Evolutionary conservation across 2,113 vertebrate genomes (phyloP).

Genomic region (Daphoenositta chrysoptera): DNA sequence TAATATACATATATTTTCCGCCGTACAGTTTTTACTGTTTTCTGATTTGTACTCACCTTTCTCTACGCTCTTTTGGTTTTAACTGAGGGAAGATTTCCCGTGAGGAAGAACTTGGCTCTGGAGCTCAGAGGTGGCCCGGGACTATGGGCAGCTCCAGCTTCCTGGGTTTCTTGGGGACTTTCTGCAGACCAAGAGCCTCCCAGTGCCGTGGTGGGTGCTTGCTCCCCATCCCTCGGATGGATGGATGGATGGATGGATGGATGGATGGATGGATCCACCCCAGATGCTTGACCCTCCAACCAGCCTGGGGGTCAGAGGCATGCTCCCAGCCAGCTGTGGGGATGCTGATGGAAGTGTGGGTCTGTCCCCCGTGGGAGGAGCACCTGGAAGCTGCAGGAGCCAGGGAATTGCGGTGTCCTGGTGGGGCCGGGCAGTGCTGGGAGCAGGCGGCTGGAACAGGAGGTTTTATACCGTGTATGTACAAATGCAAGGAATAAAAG

Average conservation of each 20-base stretch:
- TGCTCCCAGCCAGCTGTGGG: background rate
- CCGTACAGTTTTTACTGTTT: constrained; percentile 33
- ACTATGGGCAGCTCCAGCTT: background rate
- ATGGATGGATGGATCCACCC: background rate
- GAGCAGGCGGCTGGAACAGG: background rate
- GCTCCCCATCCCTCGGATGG: accelerated
- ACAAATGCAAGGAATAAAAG: constrained; percentile 55
- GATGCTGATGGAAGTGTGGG: background rate
- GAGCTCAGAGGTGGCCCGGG: background rate
- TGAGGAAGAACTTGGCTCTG: background rate
- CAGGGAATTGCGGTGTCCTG: accelerated
- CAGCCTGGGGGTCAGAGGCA: accelerated
- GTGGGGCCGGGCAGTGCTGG: background rate
- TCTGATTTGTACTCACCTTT: constrained; percentile 54
- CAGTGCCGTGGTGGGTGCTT: accelerated
- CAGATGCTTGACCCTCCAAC: background rate
- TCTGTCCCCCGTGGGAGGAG: background rate
- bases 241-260: background rate
- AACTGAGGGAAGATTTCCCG: background rate
- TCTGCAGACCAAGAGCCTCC: background rate
- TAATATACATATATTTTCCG: background rate
- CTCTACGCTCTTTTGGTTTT: constrained; percentile 23
- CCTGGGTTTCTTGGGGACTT: background rate
- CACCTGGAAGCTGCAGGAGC: accelerated
- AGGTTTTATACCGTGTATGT: constrained; percentile 38